These are phyloP conservation scores for Aurelia aurita DNA, from an alignment of 30 jellyfish, hydroid and myxozoan genomes.

Conservation along the genomic window DNA sequence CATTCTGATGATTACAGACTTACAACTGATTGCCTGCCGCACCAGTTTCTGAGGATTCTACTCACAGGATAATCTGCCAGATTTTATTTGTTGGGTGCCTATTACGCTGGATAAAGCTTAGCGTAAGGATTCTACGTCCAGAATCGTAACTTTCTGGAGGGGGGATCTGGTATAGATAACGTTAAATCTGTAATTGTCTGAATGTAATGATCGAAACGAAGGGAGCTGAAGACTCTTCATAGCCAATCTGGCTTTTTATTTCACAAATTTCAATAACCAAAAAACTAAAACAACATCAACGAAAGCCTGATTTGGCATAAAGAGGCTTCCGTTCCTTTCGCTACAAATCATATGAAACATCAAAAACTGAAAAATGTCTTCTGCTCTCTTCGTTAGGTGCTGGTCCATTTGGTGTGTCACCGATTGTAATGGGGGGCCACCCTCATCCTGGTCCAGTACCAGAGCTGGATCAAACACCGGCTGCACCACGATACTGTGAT, in stretches of 20 bases:
- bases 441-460: slow-evolving; percentile 99
- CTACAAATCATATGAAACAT: neutral
- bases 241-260: slow-evolving; percentile 58
- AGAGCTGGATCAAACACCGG: slow-evolving; percentile 61
- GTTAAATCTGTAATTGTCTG: too few relatives aligned
- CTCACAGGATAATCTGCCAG: too few relatives aligned
- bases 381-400: slow-evolving; percentile 92
- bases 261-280: slow-evolving; percentile 2
- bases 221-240: slow-evolving; percentile 81
- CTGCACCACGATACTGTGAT: slow-evolving; percentile 90
- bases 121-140: too few relatives aligned
- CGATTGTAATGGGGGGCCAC: slow-evolving; percentile 98
- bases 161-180: too few relatives aligned
- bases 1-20: too few relatives aligned
- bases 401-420: slow-evolving; percentile 65
- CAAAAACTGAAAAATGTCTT: slow-evolving; percentile 52
- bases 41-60: too few relatives aligned
- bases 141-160: too few relatives aligned
- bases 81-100: too few relatives aligned
- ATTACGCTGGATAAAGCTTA: too few relatives aligned
- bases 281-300: slow-evolving; percentile 14
- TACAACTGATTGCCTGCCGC: too few relatives aligned
- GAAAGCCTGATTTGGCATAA: slow-evolving; percentile 60
- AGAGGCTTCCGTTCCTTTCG: slow-evolving; percentile 89
- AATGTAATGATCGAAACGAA: slow-evolving; percentile 14